phyloP scores from a whole-genome alignment of 2,113 vertebrate species.

The Oxygymnocypris stewartii region DNA sequence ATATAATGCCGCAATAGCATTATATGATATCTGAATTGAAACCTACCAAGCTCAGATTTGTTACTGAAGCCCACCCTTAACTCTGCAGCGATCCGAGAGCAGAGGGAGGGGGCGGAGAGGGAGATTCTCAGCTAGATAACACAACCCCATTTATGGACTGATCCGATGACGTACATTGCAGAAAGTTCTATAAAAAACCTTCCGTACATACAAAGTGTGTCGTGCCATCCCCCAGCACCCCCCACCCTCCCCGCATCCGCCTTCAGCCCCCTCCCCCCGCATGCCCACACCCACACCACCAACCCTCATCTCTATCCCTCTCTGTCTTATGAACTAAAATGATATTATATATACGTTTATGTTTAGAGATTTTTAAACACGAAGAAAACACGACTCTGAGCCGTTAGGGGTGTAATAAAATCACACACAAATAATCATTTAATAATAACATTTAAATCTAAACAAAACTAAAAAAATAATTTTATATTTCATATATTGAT shows the following conservation, averaged over 20 bases:
- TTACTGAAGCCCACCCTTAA: slow-evolving; percentile 80
- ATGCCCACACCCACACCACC: slow-evolving; percentile 76
- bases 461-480: not conserved
- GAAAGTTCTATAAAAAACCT: slow-evolving; percentile 82
- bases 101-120: slow-evolving; percentile 66
- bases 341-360: slow-evolving; percentile 42
- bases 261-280: slow-evolving; percentile 66
- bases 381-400: slow-evolving; percentile 28
- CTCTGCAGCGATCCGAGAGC: slow-evolving; percentile 76
- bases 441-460: not conserved
- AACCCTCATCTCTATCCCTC: slow-evolving; percentile 74
- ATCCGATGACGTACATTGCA: slow-evolving; percentile 86
- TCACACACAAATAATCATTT: not conserved
- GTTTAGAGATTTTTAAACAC: no score
- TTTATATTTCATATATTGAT: not conserved
- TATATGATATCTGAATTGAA: slow-evolving; percentile 69
- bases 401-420: not conserved
- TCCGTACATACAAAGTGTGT: slow-evolving; percentile 85
- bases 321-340: slow-evolving; percentile 54
- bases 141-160: slow-evolving; percentile 84
- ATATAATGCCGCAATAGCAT: slow-evolving; percentile 61
- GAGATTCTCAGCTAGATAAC: slow-evolving; percentile 83
- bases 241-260: slow-evolving; percentile 63
- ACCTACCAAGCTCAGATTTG: slow-evolving; percentile 76
- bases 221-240: slow-evolving; percentile 80